Base-by-base conservation (phyloP, 2,797 vertebrate species). In the Chromis chromis region DNA sequence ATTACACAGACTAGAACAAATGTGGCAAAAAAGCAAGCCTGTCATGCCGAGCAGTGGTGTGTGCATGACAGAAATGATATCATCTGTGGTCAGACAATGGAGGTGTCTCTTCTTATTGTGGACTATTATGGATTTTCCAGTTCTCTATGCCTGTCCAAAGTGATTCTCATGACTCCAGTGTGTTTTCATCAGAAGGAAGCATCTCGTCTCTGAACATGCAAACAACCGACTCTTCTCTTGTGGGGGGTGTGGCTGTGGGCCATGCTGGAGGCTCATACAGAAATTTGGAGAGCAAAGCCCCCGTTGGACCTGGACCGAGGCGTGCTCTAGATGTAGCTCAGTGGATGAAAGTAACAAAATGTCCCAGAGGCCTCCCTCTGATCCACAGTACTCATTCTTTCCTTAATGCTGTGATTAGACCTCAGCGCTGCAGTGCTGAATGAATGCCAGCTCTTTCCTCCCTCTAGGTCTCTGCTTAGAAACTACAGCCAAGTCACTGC, bases 321-420 rank as follows among this genome's bases (percentile, higher is more conserved):
- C 49, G 79, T 76, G 19, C 57, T 84, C 65, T 76, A 21, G 52
- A 82, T 82, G 71, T 13, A 66, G 74, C 60, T 75, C 25, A 14
- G 70, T 56, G 64, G 74, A 88, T 83, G 77, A 78, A 86, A 78
- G 68, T 19, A 82, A 73, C 46, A 69, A 66, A 79, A 39, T 48
- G 66, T 86, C 86, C 84, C 86, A 66, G 56, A 44, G 77, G 67
- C 55, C 77, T 77, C 58, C 25, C 25, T 65, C 46, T 65, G 73
- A 82, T 68, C 79, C 87, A 64, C 70, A 82, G 36, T 21, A 46
- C 74, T 89, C 76, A 74, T 82, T 87, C 81, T 84, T 88, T 87
- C 76, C 85, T 76, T 76, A 81, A 78, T 79, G 72, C 79, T 72
- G 64, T 83, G 83, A 88, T 90, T 87, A 86, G 76, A 83, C 67